phyloP scores from a whole-genome alignment of 2,113 vertebrate species.

The Scytalopus superciliaris region DNA sequence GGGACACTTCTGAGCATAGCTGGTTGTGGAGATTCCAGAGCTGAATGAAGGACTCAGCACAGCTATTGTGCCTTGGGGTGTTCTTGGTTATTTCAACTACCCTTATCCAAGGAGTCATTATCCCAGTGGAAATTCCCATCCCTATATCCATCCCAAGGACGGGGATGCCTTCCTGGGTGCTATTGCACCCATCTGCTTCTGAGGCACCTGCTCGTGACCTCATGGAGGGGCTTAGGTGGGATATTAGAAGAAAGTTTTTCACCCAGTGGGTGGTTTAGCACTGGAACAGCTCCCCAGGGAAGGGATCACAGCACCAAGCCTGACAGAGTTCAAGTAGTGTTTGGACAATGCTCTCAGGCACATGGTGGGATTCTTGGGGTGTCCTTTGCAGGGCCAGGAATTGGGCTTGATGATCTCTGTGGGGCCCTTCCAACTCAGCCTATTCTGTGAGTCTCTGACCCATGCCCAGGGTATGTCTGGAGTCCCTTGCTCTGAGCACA shows the following conservation, averaged over 20 bases:
- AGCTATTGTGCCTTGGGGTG: neutral
- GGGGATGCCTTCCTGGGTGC: neutral
- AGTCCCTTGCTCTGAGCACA: neutral
- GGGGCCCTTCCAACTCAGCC: neutral
- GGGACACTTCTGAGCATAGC: neutral
- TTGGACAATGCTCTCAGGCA: neutral
- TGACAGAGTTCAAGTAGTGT: neutral
- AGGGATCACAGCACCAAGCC: neutral
- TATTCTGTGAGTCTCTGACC: neutral
- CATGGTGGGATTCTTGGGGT: neutral
- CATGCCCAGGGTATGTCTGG: fast-evolving
- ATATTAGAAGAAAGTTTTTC: neutral
- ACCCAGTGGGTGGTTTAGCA: neutral
- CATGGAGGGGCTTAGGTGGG: neutral
- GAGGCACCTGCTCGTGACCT: fast-evolving
- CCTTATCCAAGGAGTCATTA: neutral
- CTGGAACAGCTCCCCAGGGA: neutral
- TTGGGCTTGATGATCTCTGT: neutral
- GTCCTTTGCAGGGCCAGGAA: neutral
- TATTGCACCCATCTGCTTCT: neutral
- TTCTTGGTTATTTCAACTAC: neutral
- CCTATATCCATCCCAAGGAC: neutral
- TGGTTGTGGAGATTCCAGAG: neutral
- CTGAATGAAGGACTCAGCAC: neutral
- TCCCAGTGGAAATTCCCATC: neutral